These are phyloP conservation scores for Ahaetulla prasina DNA, from an alignment of 2,113 vertebrate species.

Conservation along the genomic window DNA sequence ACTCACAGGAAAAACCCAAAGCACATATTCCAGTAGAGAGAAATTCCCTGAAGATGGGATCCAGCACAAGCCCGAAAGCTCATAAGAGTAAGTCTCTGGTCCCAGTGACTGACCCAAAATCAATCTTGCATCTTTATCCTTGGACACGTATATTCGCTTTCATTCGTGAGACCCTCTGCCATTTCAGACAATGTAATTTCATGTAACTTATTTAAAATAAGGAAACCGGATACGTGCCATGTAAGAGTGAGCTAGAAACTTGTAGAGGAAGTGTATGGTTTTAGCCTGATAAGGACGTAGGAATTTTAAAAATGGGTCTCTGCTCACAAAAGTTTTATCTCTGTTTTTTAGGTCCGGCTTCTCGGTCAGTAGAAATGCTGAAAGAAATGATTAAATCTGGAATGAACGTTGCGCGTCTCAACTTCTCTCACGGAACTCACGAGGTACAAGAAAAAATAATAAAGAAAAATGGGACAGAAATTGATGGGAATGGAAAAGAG, in stretches of 20 bases:
- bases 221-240: not conserved
- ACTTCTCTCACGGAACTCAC: conserved; percentile 96
- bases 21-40: no score
- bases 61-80: no score
- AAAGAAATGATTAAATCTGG: conserved; percentile 97
- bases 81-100: no score
- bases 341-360: conserved; percentile 81
- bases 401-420: conserved; percentile 97
- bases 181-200: not conserved
- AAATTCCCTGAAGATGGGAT: no score
- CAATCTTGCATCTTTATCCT: no score
- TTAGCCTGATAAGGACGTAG: not conserved
- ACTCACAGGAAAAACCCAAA: no score
- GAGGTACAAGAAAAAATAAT: conserved; percentile 73
- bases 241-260: not conserved
- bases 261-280: not conserved
- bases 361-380: conserved; percentile 82
- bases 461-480: not conserved
- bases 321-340: not conserved
- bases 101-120: no score
- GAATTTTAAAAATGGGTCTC: not conserved
- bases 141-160: no score
- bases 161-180: no score
- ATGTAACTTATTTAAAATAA: not conserved
- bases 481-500: not conserved